Base-by-base conservation (phyloP, 2,888 invertebrate genomes). In the Xestia xanthographa region DNA sequence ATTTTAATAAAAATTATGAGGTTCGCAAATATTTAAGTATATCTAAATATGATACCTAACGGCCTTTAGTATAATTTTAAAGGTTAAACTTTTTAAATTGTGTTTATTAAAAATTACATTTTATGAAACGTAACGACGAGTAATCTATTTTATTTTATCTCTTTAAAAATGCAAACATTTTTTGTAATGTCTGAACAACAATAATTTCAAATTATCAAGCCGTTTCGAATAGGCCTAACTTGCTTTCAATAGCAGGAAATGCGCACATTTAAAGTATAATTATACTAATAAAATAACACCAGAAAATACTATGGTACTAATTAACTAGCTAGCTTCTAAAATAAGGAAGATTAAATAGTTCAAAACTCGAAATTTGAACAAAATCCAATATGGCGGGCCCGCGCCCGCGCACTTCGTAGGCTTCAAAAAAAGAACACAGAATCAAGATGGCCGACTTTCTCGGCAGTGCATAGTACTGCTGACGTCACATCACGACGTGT, bases 371-470 rank as follows among this genome's bases (percentile, higher is more conserved):
- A 92, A 87, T 91, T 91, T 84, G 88, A 93, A 92, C 88, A 89
- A 88, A 87, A 90, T 86, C 82, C 92, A 93, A 92, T 87, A 94
- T 93, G 94, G 93, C 92, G 91, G 90, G 86, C 85, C 75, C 86
- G 94, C 94, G 95, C 94, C 88, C 90, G 94, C 95, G 95, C 94
- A 95, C 92, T 94, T 93, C 87, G 92, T 95, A 95, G 95, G 96
- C 94, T 96, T 96, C 92, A 93, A 96, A 95, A 94, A 96, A 96
- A 95, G 94, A 95, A 91, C 92, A 95, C 92, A 93, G 88, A 92
- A 92, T 88, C 95, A 96, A 96, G 93, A 96, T 96, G 96, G 96
- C 96, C 89, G 96, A 94, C 95, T 95, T 95, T 95, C 95, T 93
- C 95, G 94, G 87, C 95, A 96, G 96, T 96, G 92, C 93, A 95